Evolutionary conservation across 2,888 invertebrate genomes (phyloP), one percentile per base, ranked within the genome.

Genomic region (Cremastobaeus sp.): DNA sequence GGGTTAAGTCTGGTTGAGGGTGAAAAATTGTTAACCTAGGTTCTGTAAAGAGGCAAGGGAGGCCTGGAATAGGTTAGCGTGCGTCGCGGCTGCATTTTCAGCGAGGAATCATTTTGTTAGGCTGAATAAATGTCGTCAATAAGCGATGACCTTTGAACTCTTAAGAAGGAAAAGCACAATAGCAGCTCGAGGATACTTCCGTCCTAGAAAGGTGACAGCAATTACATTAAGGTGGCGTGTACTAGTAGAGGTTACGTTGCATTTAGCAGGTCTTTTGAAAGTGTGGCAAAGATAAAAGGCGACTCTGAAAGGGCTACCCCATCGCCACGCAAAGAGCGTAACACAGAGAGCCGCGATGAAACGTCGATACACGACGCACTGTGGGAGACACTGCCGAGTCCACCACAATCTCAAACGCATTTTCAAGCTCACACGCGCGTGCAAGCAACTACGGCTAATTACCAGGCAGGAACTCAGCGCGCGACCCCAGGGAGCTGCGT

Each of bases 371-470:
- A 55, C 52, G 41, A 35, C 54, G 41, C 20, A 55, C 35, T 3
- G 64, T 32, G 50, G 43, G 47, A 50, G 55, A 65, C 60, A 74
- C 60, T 52, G 50, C 55, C 39, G 47, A 59, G 65, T 70, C 70
- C 70, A 74, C 74, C 65, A 70, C 70, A 74, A 83, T 79, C 78
- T 78, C 74, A 77, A 79, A 80, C 78, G 81, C 82, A 82, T 84
- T 84, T 85, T 83, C 82, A 83, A 77, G 81, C 81, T 83, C 80
- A 81, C 82, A 81, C 82, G 80, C 81, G 81, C 81, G 82, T 79
- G 78, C 78, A 78, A 78, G 78, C 80, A 79, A 80, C 83, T 82
- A 80, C 76, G 74, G 82, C 83, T 83, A 83, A 83, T 83, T 83
- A 82, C 80, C 80, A 78, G 71, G 73, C 59, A 50, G 59, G 69